Conservation (phyloP, 1,140 invertebrate species). For the Leptoteleia sp. region DNA sequence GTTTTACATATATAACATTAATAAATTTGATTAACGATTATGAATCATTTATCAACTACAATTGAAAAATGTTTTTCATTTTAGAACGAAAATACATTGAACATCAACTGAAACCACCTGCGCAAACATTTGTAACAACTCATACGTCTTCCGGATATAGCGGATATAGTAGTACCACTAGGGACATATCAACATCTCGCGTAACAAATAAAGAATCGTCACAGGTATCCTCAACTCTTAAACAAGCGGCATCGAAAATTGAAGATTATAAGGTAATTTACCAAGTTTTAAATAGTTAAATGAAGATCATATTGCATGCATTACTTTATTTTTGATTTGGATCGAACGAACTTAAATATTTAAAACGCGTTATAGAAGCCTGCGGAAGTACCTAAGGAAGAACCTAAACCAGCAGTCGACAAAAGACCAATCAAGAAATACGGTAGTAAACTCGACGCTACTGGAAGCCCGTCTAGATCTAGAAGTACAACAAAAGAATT, state of each 20-base stretch:
- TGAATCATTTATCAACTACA: slow-evolving; percentile 25
- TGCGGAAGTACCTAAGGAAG: slow-evolving; percentile 27
- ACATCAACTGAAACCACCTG: slow-evolving; percentile 88
- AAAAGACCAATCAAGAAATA: slow-evolving; percentile 88
- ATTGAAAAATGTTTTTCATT: too few species aligned
- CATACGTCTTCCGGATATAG: slow-evolving; percentile 73
- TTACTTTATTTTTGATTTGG: too few species aligned
- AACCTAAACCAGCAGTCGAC: slow-evolving; percentile 68
- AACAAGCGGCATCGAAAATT: slow-evolving; percentile 36
- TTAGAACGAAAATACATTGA: slow-evolving; percentile 91
- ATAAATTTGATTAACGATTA: too few species aligned
- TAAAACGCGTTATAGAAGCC: slow-evolving; percentile 12
- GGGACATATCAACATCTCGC: slow-evolving; percentile 62
- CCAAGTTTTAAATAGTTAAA: too few species aligned
- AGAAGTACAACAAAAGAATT: slow-evolving; percentile 95
- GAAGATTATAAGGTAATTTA: too few species aligned
- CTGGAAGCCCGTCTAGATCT: slow-evolving; percentile 89
- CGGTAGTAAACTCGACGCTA: slow-evolving; percentile 86
- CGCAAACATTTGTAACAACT: slow-evolving; percentile 84
- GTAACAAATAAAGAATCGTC: slow-evolving; percentile 36
- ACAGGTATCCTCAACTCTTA: slow-evolving; percentile 30
- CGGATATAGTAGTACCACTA: slow-evolving; percentile 65
- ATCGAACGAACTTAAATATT: too few species aligned
- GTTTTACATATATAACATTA: neutral
- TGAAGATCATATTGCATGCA: too few species aligned